These are phyloP conservation scores for Catalaphyllia jardinei DNA, from an alignment of 64 coral and sea anemone genomes.

Conservation along the genomic window DNA sequence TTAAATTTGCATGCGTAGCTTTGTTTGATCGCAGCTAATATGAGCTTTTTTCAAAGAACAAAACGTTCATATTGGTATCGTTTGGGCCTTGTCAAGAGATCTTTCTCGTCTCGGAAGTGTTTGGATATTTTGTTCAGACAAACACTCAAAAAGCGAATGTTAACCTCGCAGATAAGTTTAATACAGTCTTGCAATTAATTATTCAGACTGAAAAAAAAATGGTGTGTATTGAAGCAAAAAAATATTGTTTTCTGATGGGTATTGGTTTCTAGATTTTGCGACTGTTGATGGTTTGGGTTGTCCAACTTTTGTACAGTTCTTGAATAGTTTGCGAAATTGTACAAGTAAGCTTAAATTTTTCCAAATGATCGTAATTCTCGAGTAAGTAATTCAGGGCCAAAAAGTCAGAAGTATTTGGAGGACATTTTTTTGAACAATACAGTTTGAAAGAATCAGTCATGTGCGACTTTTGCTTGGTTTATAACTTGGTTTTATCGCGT, in stretches of 20 bases:
- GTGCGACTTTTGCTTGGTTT: too few relatives aligned
- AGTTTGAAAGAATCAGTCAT: too few relatives aligned
- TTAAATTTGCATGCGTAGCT: not conserved
- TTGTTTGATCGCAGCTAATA: not conserved
- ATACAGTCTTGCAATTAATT: not conserved
- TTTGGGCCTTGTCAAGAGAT: not conserved
- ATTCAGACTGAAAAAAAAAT: not conserved
- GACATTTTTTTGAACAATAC: too few relatives aligned
- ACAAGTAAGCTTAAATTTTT: not conserved
- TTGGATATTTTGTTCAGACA: too few relatives aligned
- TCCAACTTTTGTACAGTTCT: not conserved
- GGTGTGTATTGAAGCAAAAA: conserved; percentile 11
- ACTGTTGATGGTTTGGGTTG: not conserved
- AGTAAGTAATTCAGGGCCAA: too few relatives aligned
- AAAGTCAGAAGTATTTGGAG: too few relatives aligned
- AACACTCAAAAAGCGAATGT: too few relatives aligned
- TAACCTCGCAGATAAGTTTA: not conserved
- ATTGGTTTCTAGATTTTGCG: conserved; percentile 20
- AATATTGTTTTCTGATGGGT: conserved; percentile 21
- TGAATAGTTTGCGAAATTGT: not conserved
- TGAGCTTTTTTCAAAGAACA: not conserved
- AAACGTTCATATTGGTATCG: not conserved
- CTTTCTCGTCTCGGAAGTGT: not conserved
- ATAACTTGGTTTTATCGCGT: too few relatives aligned
- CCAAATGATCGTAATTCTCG: too few relatives aligned